Percentiles rank a stretch among this genome's conserved stretches.
These are phyloP conservation scores for Coreoperca whiteheadi DNA, from an alignment of 2,113 vertebrate species.

Conservation along the genomic window DNA sequence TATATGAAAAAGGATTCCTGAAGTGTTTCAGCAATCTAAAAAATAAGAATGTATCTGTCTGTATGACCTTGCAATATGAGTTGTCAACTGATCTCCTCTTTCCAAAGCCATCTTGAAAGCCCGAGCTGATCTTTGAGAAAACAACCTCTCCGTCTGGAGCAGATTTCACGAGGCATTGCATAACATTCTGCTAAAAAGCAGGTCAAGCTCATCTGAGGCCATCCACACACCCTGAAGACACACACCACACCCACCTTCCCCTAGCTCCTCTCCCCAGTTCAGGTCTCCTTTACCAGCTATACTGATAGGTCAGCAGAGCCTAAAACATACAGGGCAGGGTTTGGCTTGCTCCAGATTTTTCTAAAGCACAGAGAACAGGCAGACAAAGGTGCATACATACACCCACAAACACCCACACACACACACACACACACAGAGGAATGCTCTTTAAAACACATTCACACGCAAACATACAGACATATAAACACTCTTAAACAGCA, in stretches of 20 bases:
- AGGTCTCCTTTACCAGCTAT: slow-evolving; percentile 49
- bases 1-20: neutral
- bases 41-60: neutral
- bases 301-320: slow-evolving; percentile 57
- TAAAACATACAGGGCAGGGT: slow-evolving; percentile 30
- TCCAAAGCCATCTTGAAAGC: slow-evolving; percentile 18
- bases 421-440: slow-evolving; percentile 41
- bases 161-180: slow-evolving; percentile 50
- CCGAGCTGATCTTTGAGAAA: slow-evolving; percentile 36
- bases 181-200: slow-evolving; percentile 62
- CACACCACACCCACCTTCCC: slow-evolving; percentile 37
- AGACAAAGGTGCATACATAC: slow-evolving; percentile 41
- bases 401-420: slow-evolving; percentile 48
- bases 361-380: slow-evolving; percentile 18
- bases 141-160: slow-evolving; percentile 28
- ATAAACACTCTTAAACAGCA: slow-evolving; percentile 31
- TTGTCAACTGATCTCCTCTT: slow-evolving; percentile 22
- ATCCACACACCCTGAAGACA: slow-evolving; percentile 38
- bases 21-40: neutral
- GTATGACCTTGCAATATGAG: slow-evolving; percentile 16
- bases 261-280: slow-evolving; percentile 20
- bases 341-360: slow-evolving; percentile 33
- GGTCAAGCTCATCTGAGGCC: slow-evolving; percentile 64
- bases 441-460: slow-evolving; percentile 35
- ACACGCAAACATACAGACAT: slow-evolving; percentile 51